Conservation (phyloP, 2,113 vertebrate genomes). For the Urocynchramus pylzowi region DNA sequence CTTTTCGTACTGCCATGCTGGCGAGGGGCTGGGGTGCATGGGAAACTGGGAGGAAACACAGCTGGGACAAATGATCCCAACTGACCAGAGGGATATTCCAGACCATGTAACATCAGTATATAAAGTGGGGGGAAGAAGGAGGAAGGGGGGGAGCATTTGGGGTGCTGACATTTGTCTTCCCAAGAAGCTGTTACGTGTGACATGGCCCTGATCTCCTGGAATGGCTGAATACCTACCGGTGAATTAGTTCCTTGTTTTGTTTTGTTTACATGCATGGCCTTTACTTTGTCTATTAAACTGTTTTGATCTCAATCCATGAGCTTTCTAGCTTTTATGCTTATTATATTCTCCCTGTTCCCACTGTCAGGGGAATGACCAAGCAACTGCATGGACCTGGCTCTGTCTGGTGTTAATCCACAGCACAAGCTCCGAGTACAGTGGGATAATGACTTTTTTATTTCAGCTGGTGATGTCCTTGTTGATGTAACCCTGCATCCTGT, state of each 20-base stretch:
- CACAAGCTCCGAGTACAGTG: not conserved
- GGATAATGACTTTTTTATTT: not conserved
- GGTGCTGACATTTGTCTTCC: not conserved
- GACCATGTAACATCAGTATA: not conserved
- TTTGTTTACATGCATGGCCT: not conserved
- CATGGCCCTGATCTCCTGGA: not conserved
- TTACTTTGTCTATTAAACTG: not conserved
- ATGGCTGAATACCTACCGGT: not conserved
- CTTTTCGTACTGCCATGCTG: accelerated
- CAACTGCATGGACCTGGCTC: not conserved
- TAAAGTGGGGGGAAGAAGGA: not conserved
- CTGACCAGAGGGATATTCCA: not conserved
- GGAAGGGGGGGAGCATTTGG: not conserved
- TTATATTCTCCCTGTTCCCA: not conserved
- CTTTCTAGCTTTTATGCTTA: not conserved
- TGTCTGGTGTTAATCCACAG: not conserved
- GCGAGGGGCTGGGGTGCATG: not conserved
- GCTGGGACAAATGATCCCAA: not conserved
- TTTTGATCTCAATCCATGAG: not conserved
- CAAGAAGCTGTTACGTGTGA: accelerated
- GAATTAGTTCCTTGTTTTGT: not conserved
- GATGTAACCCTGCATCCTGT: not conserved
- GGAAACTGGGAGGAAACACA: not conserved
- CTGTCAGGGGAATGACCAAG: not conserved
- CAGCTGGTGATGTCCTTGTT: not conserved